Base-by-base conservation (phyloP, 1,140 invertebrate species). In the Rhagoletis zephyria region DNA sequence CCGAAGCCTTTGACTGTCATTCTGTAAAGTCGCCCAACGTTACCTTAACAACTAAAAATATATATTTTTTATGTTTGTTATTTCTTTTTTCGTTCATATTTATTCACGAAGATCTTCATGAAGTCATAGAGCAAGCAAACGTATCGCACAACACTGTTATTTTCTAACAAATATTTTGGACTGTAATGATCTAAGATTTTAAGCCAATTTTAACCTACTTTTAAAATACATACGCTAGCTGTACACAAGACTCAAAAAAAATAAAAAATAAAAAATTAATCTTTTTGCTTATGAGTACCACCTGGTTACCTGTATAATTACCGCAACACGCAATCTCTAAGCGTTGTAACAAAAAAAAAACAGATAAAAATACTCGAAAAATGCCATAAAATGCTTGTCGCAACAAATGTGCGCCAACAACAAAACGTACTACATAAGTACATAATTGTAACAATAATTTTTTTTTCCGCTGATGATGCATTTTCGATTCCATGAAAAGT, bases 401-500 rank as follows among this genome's bases (percentile, higher is more conserved):
- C n/a, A 59, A 81, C 74, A 81, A 81, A 56, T 81, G 30, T 30
- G 45, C 48, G 51, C 14, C 42, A 74, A 74, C 67, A 74, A 74
- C n/a, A 56, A 81, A 81, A 56, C 16, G 10, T 4, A 81, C 6
- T 4, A 81, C 6, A 4, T 4, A 63, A 7, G 12, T n/a, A 63
- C 4, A 9, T 56, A 81, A 81, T 81, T 81, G 48, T 56, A 81
- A 56, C 74, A 81, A 77, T 19, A 16, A 30, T 56, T 59, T 81
- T 81, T 81, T 81, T 51, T 30, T 30, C 30, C 30, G 74, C 3
- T 10, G 74, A 9, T 81, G 74, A 56, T 81, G 74, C 74, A 81
- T 81, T 81, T 81, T 30, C 45, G 45, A 81, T 81, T 81, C 74
- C 48, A 56, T 81, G 74, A 81, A 81, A 81, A 81, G n/a, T 81